A percentile compares a stretch with the other conserved stretches of the same genome.
These are phyloP conservation scores for Muscidifurax raptorellus DNA, from an alignment of 1,140 invertebrate species.

Conservation along the genomic window DNA sequence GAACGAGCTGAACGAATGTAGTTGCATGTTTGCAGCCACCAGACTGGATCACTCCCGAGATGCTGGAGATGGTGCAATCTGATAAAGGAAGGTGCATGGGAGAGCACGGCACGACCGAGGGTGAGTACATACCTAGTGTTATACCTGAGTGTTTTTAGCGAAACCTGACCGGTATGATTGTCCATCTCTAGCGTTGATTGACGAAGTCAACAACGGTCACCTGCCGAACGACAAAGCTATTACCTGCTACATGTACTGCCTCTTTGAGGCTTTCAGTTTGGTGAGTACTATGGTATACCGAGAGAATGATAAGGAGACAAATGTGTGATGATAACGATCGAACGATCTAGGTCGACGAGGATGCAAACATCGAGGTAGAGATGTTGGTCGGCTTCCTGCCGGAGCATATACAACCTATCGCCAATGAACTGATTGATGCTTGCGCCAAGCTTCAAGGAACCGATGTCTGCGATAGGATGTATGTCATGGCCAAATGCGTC, in stretches of 20 bases:
- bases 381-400: slow-evolving; percentile 65
- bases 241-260: slow-evolving; percentile 71
- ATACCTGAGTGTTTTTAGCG: background rate
- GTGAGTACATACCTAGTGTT: slow-evolving; percentile 54
- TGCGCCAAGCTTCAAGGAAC: slow-evolving; percentile 58
- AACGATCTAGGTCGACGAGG: slow-evolving; percentile 62
- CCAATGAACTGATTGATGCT: slow-evolving; percentile 47
- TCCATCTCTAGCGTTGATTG: slow-evolving; percentile 63
- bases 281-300: slow-evolving; percentile 53
- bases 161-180: slow-evolving; percentile 3
- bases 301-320: background rate
- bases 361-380: slow-evolving; percentile 63
- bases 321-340: background rate
- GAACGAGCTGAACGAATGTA: background rate
- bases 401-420: slow-evolving; percentile 52
- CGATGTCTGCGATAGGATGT: slow-evolving; percentile 66
- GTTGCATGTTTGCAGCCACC: slow-evolving; percentile 31
- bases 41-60: slow-evolving; percentile 66
- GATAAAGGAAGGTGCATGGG: slow-evolving; percentile 70
- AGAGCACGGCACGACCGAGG: slow-evolving; percentile 66
- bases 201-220: slow-evolving; percentile 60
- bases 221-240: slow-evolving; percentile 60
- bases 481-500: slow-evolving; percentile 61
- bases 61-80: slow-evolving; percentile 65
- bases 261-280: slow-evolving; percentile 68